phyloP scores from a whole-genome alignment of 2,888 invertebrate species.

The Stictocephala bisonia region DNA sequence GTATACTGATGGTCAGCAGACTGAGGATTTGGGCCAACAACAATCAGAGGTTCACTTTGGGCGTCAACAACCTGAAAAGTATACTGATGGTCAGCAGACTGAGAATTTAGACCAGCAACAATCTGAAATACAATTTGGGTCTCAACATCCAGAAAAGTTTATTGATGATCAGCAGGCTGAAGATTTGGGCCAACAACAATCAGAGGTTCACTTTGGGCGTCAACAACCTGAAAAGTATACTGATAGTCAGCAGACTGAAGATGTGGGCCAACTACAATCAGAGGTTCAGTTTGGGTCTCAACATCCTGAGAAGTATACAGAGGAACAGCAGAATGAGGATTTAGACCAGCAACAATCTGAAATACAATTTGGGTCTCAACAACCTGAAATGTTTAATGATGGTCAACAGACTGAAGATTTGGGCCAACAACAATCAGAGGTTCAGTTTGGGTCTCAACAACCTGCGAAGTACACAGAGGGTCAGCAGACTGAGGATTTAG shows the following conservation, averaged over 20 bases:
- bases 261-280: too few relatives aligned
- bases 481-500: slow-evolving; percentile 46
- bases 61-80: slow-evolving; percentile 6
- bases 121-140: too few relatives aligned
- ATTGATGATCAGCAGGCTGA: too few relatives aligned
- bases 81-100: neutral
- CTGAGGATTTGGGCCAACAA: slow-evolving; percentile 50
- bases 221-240: too few relatives aligned
- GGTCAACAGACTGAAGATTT: neutral
- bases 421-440: slow-evolving; percentile 38
- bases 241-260: too few relatives aligned
- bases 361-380: slow-evolving; percentile 8
- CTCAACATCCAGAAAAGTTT: too few relatives aligned
- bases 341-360: slow-evolving; percentile 32
- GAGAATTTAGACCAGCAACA: slow-evolving; percentile 3
- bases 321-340: slow-evolving; percentile 57
- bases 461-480: slow-evolving; percentile 41
- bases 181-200: too few relatives aligned
- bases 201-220: too few relatives aligned
- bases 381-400: slow-evolving; percentile 1
- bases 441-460: slow-evolving; percentile 45
- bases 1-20: slow-evolving; percentile 54
- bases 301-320: slow-evolving; percentile 8
- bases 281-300: too few relatives aligned
- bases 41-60: slow-evolving; percentile 23